Evolutionary conservation across 2,113 vertebrate genomes (phyloP).

Genomic region (Heliornis fulica): DNA sequence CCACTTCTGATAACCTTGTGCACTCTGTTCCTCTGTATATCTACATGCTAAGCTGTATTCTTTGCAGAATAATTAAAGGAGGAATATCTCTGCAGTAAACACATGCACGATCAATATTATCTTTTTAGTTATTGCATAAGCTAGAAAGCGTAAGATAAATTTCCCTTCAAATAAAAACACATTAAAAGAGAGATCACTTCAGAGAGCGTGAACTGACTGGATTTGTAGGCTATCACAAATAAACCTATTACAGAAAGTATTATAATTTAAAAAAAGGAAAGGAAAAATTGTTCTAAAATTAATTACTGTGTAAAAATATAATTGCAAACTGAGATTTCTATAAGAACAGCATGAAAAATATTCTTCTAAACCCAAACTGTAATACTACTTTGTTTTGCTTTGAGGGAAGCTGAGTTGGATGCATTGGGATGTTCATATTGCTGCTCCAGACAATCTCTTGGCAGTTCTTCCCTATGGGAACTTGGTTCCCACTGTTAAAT

Average conservation of each 20-base stretch:
- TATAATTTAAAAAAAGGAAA: neutral
- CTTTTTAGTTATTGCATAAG: neutral
- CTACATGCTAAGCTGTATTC: neutral
- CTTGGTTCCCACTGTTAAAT: neutral
- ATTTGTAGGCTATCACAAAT: neutral
- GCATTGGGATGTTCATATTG: neutral
- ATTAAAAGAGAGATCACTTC: neutral
- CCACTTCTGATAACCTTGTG: neutral
- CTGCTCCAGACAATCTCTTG: neutral
- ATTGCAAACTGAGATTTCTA: neutral
- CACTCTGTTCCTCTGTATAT: neutral
- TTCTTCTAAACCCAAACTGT: neutral
- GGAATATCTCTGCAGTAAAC: neutral
- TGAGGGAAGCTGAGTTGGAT: neutral
- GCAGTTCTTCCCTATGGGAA: fast-evolving
- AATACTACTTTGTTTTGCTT: neutral
- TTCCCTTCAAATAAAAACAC: neutral
- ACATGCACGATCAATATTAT: neutral
- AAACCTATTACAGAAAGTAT: neutral
- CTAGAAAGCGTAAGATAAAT: neutral
- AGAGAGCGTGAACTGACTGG: neutral
- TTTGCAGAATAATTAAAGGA: neutral
- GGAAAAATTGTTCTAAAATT: neutral
- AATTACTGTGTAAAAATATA: neutral
- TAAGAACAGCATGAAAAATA: neutral